Evolutionary conservation across 2,888 invertebrate genomes (phyloP).

Genomic region (Leptinotarsa rubiginosa): DNA sequence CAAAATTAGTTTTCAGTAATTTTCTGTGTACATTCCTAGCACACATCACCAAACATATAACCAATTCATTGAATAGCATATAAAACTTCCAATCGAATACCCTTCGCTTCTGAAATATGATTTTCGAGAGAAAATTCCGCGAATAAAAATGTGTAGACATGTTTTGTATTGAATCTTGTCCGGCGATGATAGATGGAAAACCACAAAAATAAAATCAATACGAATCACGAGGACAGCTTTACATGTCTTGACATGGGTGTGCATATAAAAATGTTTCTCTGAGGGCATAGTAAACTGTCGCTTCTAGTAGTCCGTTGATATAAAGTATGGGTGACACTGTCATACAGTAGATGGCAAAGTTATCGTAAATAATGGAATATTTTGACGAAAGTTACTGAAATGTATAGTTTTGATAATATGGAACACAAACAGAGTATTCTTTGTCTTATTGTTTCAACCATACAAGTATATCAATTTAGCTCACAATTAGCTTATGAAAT

Average conservation of each 20-base stretch:
- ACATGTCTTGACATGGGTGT: conserved; percentile 41
- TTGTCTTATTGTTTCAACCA: no score
- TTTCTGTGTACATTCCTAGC: conserved; percentile 16
- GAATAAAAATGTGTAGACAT: conserved; percentile 46
- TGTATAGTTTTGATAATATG: no score
- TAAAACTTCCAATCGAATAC: conserved; percentile 41
- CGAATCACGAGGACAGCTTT: conserved; percentile 52
- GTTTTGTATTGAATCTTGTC: conserved; percentile 62
- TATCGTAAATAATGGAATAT: no score
- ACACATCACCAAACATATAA: conserved; percentile 22
- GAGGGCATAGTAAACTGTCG: neutral
- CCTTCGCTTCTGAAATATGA: conserved; percentile 41
- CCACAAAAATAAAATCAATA: conserved; percentile 48
- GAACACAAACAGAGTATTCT: no score
- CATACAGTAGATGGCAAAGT: no score
- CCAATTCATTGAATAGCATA: conserved; percentile 32
- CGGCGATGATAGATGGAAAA: conserved; percentile 59
- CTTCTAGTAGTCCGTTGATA: neutral
- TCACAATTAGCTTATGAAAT: no score
- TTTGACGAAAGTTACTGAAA: no score
- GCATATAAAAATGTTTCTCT: conserved; percentile 6
- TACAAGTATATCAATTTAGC: no score
- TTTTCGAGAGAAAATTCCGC: conserved; percentile 26
- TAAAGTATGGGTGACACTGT: neutral
- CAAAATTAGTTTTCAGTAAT: conserved; percentile 18